phyloP scores from a whole-genome alignment of 2,113 vertebrate genomes.

The Aspidoscelis tigris region DNA sequence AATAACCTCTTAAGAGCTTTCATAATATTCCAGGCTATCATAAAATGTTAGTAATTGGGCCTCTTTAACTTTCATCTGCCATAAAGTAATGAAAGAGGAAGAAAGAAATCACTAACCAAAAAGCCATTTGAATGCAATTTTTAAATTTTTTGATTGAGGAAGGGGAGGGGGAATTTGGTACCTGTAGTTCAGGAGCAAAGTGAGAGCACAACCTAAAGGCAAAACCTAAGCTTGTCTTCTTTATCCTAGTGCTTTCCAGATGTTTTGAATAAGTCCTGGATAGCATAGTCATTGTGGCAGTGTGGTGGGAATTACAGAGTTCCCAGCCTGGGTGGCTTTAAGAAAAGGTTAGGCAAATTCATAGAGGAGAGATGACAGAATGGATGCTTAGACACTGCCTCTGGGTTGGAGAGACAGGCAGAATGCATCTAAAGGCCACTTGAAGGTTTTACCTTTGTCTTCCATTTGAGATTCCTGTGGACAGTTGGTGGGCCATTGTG shows the following conservation, averaged over 20 bases:
- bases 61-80: slow-evolving; percentile 72
- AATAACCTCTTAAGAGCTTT: slow-evolving; percentile 80
- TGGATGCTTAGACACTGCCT: no score
- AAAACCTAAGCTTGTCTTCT: slow-evolving; percentile 40
- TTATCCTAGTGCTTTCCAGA: neutral
- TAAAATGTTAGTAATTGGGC: slow-evolving; percentile 75
- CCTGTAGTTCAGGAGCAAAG: slow-evolving; percentile 48
- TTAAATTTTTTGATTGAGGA: slow-evolving; percentile 33
- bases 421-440: no score
- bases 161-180: slow-evolving; percentile 21
- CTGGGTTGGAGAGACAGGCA: no score
- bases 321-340: no score
- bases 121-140: slow-evolving; percentile 55
- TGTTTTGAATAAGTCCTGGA: neutral
- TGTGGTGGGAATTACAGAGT: no score
- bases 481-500: no score
- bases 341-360: no score
- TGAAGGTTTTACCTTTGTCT: no score
- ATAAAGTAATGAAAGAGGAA: slow-evolving; percentile 62
- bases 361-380: no score
- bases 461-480: no score
- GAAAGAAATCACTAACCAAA: slow-evolving; percentile 59
- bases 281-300: no score
- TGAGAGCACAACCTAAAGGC: slow-evolving; percentile 32
- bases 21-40: slow-evolving; percentile 75